Evolutionary conservation across 2,113 vertebrate species (phyloP).

Genomic region (Lucifuga dentata): DNA sequence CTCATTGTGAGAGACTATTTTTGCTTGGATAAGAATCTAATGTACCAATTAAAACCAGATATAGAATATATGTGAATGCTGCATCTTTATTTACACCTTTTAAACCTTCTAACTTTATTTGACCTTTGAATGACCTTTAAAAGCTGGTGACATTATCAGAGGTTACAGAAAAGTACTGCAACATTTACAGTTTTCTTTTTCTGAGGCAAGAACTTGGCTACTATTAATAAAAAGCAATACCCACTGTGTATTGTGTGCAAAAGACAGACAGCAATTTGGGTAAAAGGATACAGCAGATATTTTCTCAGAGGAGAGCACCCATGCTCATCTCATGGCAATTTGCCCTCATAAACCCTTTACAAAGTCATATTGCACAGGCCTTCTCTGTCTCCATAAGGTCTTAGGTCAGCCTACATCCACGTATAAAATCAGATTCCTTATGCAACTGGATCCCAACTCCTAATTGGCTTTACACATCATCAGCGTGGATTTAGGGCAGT

Average conservation of each 20-base stretch:
- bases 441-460: slow-evolving; percentile 76
- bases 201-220: not conserved
- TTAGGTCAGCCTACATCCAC: slow-evolving; percentile 69
- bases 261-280: not conserved
- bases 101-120: too few relatives aligned
- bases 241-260: not conserved
- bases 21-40: slow-evolving; percentile 68
- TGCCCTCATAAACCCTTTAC: slow-evolving; percentile 67
- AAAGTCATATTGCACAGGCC: slow-evolving; percentile 44
- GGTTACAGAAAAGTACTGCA: slow-evolving; percentile 16
- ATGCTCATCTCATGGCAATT: slow-evolving; percentile 52
- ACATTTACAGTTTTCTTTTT: not conserved
- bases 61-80: slow-evolving; percentile 55
- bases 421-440: slow-evolving; percentile 76
- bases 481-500: slow-evolving; percentile 68
- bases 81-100: slow-evolving; percentile 14
- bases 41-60: slow-evolving; percentile 80
- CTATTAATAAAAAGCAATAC: not conserved
- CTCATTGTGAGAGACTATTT: slow-evolving; percentile 76
- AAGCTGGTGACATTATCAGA: too few relatives aligned
- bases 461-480: slow-evolving; percentile 83
- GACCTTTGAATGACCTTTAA: too few relatives aligned
- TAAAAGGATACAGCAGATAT: slow-evolving; percentile 24
- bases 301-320: slow-evolving; percentile 38
- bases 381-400: slow-evolving; percentile 62